Conservation (phyloP, 2,113 vertebrate species). For the Montifringilla adamsi region DNA sequence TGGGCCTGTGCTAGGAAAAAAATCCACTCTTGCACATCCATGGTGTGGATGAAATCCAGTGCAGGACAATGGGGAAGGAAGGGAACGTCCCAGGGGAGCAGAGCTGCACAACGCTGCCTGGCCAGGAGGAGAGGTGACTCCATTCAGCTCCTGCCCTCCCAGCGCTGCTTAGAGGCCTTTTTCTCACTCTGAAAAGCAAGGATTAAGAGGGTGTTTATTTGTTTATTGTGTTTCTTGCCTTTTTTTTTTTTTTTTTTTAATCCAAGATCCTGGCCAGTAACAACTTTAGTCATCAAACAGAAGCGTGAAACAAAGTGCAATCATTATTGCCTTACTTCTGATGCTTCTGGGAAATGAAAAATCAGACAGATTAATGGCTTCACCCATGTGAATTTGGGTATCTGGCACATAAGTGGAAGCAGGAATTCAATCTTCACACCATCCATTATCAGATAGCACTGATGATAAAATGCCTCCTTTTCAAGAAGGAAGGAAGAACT, state of each 20-base stretch:
- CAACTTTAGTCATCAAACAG: neutral
- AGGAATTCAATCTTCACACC: neutral
- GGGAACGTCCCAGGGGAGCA: neutral
- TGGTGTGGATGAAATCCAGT: neutral
- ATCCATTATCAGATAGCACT: neutral
- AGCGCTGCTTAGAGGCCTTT: neutral
- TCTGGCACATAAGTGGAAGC: neutral
- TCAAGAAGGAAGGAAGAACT: neutral
- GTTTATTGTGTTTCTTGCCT: neutral
- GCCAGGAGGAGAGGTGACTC: neutral
- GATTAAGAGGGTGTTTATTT: neutral
- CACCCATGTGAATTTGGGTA: neutral
- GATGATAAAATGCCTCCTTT: neutral
- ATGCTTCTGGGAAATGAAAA: neutral
- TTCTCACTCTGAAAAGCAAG: neutral
- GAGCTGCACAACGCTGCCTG: neutral
- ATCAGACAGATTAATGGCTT: neutral
- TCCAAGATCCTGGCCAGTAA: neutral
- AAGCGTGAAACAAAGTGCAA: neutral
- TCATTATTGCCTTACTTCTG: neutral
- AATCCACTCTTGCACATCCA: neutral
- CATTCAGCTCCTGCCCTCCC: neutral
- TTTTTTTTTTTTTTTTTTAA: neutral
- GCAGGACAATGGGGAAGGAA: constrained; percentile 22
- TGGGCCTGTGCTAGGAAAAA: neutral